Percentiles rank a stretch among this genome's conserved stretches.
Evolutionary conservation across 2,797 vertebrate species (phyloP).

Genomic region (Adelosebastes latens): DNA sequence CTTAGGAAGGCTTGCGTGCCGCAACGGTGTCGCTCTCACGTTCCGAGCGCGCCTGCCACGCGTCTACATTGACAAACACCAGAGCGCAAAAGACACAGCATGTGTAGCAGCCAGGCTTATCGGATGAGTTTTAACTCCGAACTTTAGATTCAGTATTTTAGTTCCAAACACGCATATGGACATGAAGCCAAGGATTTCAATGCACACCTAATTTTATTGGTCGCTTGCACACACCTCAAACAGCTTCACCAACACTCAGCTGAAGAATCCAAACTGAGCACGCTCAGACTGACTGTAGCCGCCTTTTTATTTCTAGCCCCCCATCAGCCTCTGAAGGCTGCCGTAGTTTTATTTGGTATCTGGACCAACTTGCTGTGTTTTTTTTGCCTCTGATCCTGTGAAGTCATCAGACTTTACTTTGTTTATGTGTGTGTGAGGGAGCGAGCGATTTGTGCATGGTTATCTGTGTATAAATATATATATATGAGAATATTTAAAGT

Average conservation of each 20-base stretch:
- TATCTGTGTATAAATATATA: constrained; percentile 47
- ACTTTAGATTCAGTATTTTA: not conserved
- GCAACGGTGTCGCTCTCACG: too few species aligned
- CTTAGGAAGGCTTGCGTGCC: too few species aligned
- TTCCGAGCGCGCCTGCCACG: too few species aligned
- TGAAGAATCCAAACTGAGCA: not conserved
- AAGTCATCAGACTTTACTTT: constrained; percentile 42
- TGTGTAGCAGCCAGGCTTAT: not conserved
- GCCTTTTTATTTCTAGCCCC: constrained; percentile 57
- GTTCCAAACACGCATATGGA: not conserved
- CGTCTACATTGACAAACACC: too few species aligned
- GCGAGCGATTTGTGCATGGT: constrained; percentile 17
- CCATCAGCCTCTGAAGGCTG: constrained; percentile 26
- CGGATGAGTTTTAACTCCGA: not conserved
- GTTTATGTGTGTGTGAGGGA: constrained; percentile 28
- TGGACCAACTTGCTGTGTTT: constrained; percentile 80
- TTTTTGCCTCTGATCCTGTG: constrained; percentile 51
- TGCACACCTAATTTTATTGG: not conserved
- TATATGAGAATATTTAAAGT: constrained; percentile 74
- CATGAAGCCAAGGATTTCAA: not conserved
- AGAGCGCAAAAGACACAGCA: too few species aligned
- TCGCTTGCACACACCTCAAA: not conserved
- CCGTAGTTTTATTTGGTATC: constrained; percentile 56
- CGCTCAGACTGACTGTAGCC: not conserved
- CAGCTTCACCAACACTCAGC: not conserved